These are phyloP conservation scores for Sylvicapra grimmia DNA, from an alignment of 2,113 vertebrate species.

Conservation along the genomic window DNA sequence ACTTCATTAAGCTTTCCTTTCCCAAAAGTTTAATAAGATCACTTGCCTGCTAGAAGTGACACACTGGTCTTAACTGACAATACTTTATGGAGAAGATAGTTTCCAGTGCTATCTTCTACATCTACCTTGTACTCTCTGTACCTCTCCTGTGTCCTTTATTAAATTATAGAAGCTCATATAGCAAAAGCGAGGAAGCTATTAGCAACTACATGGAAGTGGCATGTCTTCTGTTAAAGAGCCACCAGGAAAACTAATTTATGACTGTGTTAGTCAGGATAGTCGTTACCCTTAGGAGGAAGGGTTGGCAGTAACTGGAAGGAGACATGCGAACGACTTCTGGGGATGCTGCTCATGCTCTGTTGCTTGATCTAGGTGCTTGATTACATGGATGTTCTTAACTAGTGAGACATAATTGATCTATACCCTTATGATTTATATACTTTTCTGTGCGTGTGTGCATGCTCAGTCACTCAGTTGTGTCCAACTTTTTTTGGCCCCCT, in stretches of 20 bases:
- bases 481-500: not conserved
- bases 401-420: not conserved
- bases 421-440: not conserved
- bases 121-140: not conserved
- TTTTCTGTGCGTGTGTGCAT: not conserved
- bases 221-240: not conserved
- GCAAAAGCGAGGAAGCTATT: not conserved
- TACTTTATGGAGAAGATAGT: constrained; percentile 4
- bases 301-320: not conserved
- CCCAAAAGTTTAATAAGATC: constrained; percentile 61
- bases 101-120: not conserved
- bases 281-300: not conserved
- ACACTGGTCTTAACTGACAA: not conserved
- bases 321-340: not conserved
- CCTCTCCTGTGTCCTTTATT: not conserved
- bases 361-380: not conserved
- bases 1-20: constrained; percentile 71
- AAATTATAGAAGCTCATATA: not conserved
- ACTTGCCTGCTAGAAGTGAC: not conserved
- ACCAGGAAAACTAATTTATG: not conserved
- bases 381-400: not conserved
- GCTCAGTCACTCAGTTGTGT: not conserved
- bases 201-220: not conserved
- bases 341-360: not conserved
- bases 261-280: not conserved